Evolutionary conservation across 2,113 vertebrate species (phyloP), one percentile per base, ranked within the genome.

Genomic region (Podarcis muralis): DNA sequence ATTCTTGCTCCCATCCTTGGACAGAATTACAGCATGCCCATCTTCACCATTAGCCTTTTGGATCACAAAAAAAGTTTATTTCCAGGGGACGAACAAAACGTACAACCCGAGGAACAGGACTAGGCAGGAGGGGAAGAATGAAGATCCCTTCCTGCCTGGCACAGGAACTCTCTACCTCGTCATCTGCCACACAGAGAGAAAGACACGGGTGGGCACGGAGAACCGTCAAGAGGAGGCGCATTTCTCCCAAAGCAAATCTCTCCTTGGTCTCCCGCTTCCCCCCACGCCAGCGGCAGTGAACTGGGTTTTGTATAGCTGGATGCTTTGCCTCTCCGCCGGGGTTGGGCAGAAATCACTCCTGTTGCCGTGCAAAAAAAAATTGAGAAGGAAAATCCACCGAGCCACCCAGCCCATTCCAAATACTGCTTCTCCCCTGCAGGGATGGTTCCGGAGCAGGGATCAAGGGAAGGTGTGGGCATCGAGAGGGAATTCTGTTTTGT

Each of bases 401-500:
- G 7, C 65, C 72, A 84, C 81, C 20, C 43, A 18, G 88, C 80
- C 84, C 48, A 30, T 71, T n/a, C 35, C 5, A 37, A 57, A 37
- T 53, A 9, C 32, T 32, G 1, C 16, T 1, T 48, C 74, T 40
- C 27, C 12, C 68, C 86, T 87, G 77, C 0, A 0, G 84, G 85
- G 89, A 90, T 68, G 25, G 57, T 15, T 16, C 0, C 4, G 3
- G 6, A 1, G 3, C 89, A 83, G 91, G 88, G 2, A 2, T 74
- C 43, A 40, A 22, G 88, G 1, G 20, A 18, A 89, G 2, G 11
- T 32, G 18, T 2, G 12, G 30, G 30, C 32, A 6, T 15, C 12
- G 30, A 27, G 88, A 86, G 5, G 37, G 84, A 81, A 69, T 86
- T 87, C 11, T 32, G 83, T 96, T 97, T 96, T 96, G 92, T 95